Percentiles rank a stretch among this genome's conserved stretches.
Evolutionary conservation across 2,888 invertebrate genomes (phyloP).

Genomic region (Neoscelio sp.): DNA sequence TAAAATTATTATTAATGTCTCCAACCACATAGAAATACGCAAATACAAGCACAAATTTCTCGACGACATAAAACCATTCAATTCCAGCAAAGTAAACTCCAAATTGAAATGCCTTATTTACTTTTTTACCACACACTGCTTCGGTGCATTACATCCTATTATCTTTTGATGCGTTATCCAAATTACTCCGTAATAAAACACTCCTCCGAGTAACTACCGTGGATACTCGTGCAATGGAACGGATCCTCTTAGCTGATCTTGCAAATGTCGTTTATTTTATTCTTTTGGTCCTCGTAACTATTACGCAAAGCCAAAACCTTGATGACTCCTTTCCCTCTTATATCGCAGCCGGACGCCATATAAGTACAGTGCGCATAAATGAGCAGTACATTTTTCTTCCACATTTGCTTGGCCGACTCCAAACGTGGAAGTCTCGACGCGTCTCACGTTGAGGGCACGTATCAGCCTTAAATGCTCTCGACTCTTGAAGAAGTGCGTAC

Average conservation of each 20-base stretch:
- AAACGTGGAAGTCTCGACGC: constrained; percentile 31
- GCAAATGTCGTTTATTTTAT: constrained; percentile 40
- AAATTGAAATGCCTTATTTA: constrained; percentile 17
- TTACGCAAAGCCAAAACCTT: constrained; percentile 64
- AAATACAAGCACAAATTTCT: no score
- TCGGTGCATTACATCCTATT: constrained; percentile 37
- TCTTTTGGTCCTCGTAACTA: constrained; percentile 39
- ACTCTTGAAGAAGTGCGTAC: constrained; percentile 30
- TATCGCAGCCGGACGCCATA: constrained; percentile 42
- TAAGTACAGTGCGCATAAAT: constrained; percentile 50
- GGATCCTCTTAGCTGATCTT: constrained; percentile 41
- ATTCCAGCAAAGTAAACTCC: constrained; percentile 19
- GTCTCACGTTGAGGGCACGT: constrained; percentile 61
- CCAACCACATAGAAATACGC: no score
- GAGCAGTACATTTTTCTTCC: constrained; percentile 56
- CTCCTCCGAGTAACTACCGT: constrained; percentile 27
- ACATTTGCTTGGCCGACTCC: constrained; percentile 17
- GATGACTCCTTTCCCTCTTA: constrained; percentile 57
- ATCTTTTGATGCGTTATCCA: constrained; percentile 54
- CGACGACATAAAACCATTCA: constrained; percentile 27
- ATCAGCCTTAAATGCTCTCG: constrained; percentile 54
- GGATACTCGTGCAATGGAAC: constrained; percentile 30
- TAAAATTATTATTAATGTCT: no score
- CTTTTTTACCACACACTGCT: constrained; percentile 17
- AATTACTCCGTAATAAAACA: constrained; percentile 56